Conservation (phyloP, 92 coral and sea anemone species). For the Paramuricea clavata region DNA sequence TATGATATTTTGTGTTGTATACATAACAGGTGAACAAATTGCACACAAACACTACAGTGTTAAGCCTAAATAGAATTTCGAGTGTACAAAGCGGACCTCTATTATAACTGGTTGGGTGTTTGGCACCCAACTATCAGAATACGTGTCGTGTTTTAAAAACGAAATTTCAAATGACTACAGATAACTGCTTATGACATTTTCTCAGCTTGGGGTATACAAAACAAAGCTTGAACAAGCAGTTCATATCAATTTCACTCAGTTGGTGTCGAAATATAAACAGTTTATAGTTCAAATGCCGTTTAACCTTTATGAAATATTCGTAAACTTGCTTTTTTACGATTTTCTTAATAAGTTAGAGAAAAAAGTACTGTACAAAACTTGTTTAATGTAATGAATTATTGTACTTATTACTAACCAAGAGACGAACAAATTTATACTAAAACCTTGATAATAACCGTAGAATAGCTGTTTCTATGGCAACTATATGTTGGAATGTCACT, state of each 20-base stretch:
- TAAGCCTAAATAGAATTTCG: neutral
- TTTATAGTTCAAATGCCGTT: conserved; percentile 29
- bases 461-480: conserved; percentile 17
- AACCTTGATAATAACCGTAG: neutral
- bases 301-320: conserved; percentile 3
- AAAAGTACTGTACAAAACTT: too few relatives aligned
- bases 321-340: neutral
- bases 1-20: conserved; percentile 3
- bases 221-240: neutral
- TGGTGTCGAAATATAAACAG: conserved; percentile 34
- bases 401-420: neutral
- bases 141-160: neutral
- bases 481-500: neutral
- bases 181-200: conserved; percentile 8
- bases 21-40: conserved; percentile 2
- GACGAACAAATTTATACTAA: neutral
- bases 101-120: neutral
- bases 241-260: conserved; percentile 1
- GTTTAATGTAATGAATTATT: too few relatives aligned
- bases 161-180: neutral
- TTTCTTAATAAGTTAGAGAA: too few relatives aligned
- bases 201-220: conserved; percentile 21
- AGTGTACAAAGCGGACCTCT: neutral
- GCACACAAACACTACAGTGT: conserved; percentile 8
- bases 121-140: conserved; percentile 10